Evolutionary conservation across 2,113 vertebrate genomes (phyloP), one percentile per base, ranked within the genome.

Genomic region (Gallinago undulata): DNA sequence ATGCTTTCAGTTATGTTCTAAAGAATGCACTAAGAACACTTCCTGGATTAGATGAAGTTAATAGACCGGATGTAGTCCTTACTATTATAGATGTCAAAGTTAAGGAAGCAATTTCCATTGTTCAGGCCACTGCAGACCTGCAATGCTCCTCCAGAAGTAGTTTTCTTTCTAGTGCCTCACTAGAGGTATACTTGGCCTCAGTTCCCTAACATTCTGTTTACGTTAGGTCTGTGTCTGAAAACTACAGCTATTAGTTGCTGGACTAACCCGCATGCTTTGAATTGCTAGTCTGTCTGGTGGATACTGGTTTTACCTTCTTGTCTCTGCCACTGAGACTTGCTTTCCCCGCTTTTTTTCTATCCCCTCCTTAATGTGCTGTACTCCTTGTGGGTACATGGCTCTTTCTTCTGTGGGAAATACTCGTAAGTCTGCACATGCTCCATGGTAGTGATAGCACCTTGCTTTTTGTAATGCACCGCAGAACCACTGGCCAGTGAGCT

Each of bases 401-500:
- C 16, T 56, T 68, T 86, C 14, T 83, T 63, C 55, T 43, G 11
- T 70, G 41, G 19, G 56, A 77, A 83, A 23, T 55, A 21, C 11
- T 67, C 19, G 0, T 9, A 23, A 63, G 68, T 22, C 48, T 68
- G 37, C 17, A 11, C 23, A 2, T 25, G 5, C 31, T 85, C 60
- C 1, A 0, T 21, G 9, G 72, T 4, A 17, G 43, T 13, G 84
- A 17, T 55, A 43, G 67, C 0, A 2, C 33, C 39, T 75, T 60
- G 31, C 11, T 60, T 57, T 53, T 48, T n/a, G 50, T 74, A 62
- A 10, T 8, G 22, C 22, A 10, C 17, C 0, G 1, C 60, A 64
- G 59, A 88, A 68, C 27, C 55, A 25, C 37, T 51, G 70, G n/a
- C 76, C 21, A 5, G 16, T 22, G 27, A 81, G 13, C 55, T 70